Percentiles rank a stretch among this genome's conserved stretches.
phyloP scores from a whole-genome alignment of 2,113 vertebrate species.

The Chaetops frenatus region DNA sequence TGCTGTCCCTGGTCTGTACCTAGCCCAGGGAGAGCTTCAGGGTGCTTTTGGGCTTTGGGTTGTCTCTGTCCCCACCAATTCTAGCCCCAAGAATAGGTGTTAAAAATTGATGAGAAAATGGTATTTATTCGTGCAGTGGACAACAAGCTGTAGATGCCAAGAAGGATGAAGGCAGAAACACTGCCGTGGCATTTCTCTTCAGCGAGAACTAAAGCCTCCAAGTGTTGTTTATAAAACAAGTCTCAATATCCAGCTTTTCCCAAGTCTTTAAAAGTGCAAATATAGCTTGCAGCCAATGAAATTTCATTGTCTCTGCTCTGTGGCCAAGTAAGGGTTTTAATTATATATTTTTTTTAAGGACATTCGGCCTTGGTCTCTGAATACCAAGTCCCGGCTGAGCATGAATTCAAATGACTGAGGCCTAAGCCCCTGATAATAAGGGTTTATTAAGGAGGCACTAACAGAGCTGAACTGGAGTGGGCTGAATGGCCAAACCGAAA shows the following conservation, averaged over 20 bases:
- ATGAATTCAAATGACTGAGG: slow-evolving; percentile 23
- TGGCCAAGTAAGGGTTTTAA: neutral
- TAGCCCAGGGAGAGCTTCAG: neutral
- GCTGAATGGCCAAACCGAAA: slow-evolving; percentile 28
- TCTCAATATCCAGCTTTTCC: slow-evolving; percentile 26
- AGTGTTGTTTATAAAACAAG: slow-evolving; percentile 47
- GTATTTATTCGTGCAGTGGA: neutral
- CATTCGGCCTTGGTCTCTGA: neutral
- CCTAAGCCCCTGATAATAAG: slow-evolving; percentile 40
- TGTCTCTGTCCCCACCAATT: neutral
- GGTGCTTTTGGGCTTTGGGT: neutral
- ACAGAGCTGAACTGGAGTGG: neutral
- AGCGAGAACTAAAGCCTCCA: neutral
- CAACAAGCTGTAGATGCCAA: neutral
- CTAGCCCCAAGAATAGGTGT: neutral
- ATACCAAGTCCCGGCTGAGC: neutral
- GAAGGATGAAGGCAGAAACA: neutral
- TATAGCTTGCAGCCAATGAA: neutral
- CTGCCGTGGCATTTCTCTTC: neutral
- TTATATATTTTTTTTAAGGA: neutral
- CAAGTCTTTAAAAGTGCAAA: slow-evolving; percentile 16
- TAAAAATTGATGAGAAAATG: neutral
- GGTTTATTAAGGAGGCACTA: slow-evolving; percentile 33
- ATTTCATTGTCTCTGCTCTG: slow-evolving; percentile 4
- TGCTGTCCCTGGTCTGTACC: neutral